Conservation (phyloP, 2,888 invertebrate genomes). For the Seira musarum region DNA sequence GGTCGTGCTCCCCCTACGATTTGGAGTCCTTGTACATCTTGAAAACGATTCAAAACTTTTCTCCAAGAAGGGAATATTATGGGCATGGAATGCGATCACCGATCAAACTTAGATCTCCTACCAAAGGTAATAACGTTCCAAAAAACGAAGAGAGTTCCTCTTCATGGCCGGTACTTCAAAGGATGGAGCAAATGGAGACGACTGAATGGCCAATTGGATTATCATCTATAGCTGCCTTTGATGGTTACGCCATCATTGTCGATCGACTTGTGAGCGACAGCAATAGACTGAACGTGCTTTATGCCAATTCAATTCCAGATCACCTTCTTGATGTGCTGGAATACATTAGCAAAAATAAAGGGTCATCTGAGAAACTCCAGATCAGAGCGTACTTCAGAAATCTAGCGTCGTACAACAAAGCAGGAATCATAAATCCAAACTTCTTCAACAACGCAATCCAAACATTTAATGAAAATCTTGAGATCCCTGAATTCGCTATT, state of each 20-base stretch:
- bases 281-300: neutral
- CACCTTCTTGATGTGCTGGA: neutral
- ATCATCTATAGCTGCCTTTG: constrained; percentile 34
- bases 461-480: neutral
- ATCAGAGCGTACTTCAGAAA: constrained; percentile 18
- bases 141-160: neutral
- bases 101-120: neutral
- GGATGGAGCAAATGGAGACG: constrained; percentile 10
- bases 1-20: constrained; percentile 58
- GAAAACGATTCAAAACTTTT: constrained; percentile 9
- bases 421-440: neutral
- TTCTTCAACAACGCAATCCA: neutral
- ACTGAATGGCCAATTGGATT: constrained; percentile 28
- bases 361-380: neutral
- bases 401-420: constrained; percentile 22
- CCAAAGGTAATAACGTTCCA: neutral
- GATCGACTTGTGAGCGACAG: constrained; percentile 42
- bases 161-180: neutral
- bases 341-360: neutral
- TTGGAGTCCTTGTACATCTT: constrained; percentile 28
- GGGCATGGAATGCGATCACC: constrained; percentile 16
- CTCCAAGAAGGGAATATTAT: constrained; percentile 36
- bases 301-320: neutral
- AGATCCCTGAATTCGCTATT: neutral
- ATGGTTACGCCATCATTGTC: constrained; percentile 50